phyloP scores from a whole-genome alignment of 2,888 invertebrate genomes.

The Catocala nupta region DNA sequence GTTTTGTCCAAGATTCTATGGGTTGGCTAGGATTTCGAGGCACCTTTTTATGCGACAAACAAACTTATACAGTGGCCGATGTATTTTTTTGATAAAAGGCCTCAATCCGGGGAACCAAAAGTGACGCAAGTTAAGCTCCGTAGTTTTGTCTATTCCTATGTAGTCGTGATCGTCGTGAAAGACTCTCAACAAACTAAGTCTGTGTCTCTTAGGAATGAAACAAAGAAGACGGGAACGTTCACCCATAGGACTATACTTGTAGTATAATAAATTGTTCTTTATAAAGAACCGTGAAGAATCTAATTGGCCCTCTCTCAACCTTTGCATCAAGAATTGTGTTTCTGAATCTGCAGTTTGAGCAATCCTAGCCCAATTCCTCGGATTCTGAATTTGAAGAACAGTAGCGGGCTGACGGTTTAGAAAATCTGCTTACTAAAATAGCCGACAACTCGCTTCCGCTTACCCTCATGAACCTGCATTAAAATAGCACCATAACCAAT shows the following conservation, averaged over 20 bases:
- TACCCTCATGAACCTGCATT: too few species aligned
- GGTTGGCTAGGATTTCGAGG: conserved; percentile 14
- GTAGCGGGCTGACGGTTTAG: conserved; percentile 42
- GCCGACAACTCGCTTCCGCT: too few species aligned
- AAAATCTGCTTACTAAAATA: too few species aligned
- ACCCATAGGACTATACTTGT: conserved; percentile 25
- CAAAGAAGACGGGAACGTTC: conserved; percentile 37
- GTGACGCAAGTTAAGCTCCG: conserved; percentile 34
- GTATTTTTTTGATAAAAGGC: conserved; percentile 37
- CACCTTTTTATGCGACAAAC: conserved; percentile 30
- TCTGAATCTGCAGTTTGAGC: conserved; percentile 17
- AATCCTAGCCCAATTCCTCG: conserved; percentile 39
- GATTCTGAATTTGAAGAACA: conserved; percentile 8
- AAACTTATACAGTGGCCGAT: conserved; percentile 34
- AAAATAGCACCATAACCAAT: too few species aligned
- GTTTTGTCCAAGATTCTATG: conserved; percentile 14
- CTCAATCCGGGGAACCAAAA: conserved; percentile 46
- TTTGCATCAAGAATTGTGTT: conserved; percentile 5
- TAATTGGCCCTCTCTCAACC: conserved; percentile 6
- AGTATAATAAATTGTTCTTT: conserved; percentile 26
- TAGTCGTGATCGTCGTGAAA: conserved; percentile 51
- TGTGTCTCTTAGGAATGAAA: conserved; percentile 49
- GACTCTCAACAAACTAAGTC: conserved; percentile 45
- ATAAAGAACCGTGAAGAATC: conserved; percentile 2
- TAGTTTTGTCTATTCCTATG: conserved; percentile 31